Evolutionary conservation across 2,113 vertebrate genomes (phyloP).

Genomic region (Hystrix brachyura): DNA sequence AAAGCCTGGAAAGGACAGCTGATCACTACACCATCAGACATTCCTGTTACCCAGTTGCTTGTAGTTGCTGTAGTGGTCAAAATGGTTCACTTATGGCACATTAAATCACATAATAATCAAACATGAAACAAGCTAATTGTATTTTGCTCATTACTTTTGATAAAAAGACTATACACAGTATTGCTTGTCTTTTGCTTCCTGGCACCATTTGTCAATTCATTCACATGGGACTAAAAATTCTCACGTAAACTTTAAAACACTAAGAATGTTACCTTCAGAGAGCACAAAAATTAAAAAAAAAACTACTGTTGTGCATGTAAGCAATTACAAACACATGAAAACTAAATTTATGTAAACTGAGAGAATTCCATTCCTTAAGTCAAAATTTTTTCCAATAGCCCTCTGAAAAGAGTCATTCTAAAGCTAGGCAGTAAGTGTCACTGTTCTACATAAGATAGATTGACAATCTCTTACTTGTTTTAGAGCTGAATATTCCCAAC

Average conservation of each 20-base stretch:
- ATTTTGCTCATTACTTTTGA: background rate
- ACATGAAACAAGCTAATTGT: background rate
- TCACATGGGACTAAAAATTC: constrained; percentile 63
- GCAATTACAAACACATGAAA: background rate
- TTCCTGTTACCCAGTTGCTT: background rate
- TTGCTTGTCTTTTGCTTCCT: background rate
- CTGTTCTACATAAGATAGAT: background rate
- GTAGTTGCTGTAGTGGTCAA: background rate
- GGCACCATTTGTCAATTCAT: constrained; percentile 65
- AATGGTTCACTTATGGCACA: background rate
- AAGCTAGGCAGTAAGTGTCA: background rate
- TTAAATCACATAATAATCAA: background rate
- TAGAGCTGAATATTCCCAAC: background rate
- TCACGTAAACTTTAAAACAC: constrained; percentile 78
- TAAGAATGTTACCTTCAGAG: constrained; percentile 65
- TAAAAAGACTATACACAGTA: background rate
- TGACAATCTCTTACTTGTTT: background rate
- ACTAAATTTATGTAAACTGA: background rate
- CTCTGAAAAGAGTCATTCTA: background rate
- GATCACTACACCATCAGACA: background rate
- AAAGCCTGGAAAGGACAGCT: background rate
- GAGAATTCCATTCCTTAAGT: background rate
- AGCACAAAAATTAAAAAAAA: constrained; percentile 43
- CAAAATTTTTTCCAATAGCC: background rate
- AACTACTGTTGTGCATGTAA: background rate